Evolutionary conservation across 2,888 invertebrate genomes (phyloP).

Genomic region (Xestoiulus laeticollis): DNA sequence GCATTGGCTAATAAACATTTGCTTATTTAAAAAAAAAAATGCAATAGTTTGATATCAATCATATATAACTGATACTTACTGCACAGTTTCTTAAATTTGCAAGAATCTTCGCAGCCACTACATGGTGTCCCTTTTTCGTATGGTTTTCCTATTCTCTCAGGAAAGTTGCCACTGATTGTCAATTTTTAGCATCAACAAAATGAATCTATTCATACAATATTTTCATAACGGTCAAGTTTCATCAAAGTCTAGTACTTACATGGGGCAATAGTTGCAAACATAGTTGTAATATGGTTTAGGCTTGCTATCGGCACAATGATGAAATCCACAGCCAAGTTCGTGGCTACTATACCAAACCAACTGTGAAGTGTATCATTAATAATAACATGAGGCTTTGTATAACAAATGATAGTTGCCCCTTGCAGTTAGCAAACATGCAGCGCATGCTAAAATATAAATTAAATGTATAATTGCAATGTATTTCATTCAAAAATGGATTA

Average conservation of each 20-base stretch:
- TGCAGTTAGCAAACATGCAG: too few relatives aligned
- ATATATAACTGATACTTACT: constrained; percentile 60
- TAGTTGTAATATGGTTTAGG: constrained; percentile 76
- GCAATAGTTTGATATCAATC: not conserved
- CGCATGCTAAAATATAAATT: too few relatives aligned
- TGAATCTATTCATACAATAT: not conserved
- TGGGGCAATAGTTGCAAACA: constrained; percentile 85
- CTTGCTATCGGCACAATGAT: constrained; percentile 68
- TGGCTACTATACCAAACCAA: constrained; percentile 84
- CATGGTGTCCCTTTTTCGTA: constrained; percentile 73
- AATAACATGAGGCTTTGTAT: too few relatives aligned
- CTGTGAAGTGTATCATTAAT: constrained; percentile 52
- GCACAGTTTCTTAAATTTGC: constrained; percentile 74
- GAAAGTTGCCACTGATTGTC: constrained; percentile 72
- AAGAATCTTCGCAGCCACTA: constrained; percentile 72
- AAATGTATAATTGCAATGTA: too few relatives aligned
- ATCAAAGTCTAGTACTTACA: constrained; percentile 69
- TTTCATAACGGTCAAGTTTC: not conserved
- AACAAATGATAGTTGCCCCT: too few relatives aligned
- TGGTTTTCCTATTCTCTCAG: constrained; percentile 72
- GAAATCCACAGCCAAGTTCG: constrained; percentile 79
- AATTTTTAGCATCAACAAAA: not conserved
- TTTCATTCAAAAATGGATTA: not conserved
- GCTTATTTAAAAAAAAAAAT: not conserved
- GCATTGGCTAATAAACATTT: constrained; percentile 68